phyloP scores from a whole-genome alignment of 2,888 invertebrate species.

The Drosophila robusta region DNA sequence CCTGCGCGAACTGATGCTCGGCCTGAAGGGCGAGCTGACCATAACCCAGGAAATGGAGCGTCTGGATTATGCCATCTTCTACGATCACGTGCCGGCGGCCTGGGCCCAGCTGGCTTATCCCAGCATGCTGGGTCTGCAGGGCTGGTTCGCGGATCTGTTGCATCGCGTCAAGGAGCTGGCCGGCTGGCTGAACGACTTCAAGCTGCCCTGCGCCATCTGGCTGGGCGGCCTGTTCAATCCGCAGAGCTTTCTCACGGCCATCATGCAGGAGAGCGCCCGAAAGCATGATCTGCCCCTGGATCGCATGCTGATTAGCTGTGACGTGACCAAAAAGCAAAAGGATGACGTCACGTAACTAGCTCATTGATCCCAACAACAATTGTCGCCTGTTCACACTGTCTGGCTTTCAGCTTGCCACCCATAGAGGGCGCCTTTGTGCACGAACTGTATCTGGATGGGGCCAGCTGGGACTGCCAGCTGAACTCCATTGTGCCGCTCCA shows the following conservation, averaged over 20 bases:
- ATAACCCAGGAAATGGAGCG: conserved; percentile 98
- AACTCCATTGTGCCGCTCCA: conserved; percentile 94
- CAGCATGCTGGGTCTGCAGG: conserved; percentile 92
- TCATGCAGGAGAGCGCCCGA: conserved; percentile 98
- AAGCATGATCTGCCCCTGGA: conserved; percentile 98
- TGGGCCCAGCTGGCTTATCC: conserved; percentile 97
- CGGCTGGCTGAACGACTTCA: conserved; percentile 92
- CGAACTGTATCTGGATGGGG: conserved; percentile 97
- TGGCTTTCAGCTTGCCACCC: conserved; percentile 89
- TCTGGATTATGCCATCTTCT: conserved; percentile 92
- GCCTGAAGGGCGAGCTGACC: conserved; percentile 96
- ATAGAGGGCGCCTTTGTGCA: conserved; percentile 96
- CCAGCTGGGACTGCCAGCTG: conserved; percentile 94
- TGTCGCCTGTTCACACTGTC: background rate
- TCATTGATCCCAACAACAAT: background rate
- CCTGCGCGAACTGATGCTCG: conserved; percentile 93
- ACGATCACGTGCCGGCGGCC: conserved; percentile 93
- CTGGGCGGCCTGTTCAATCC: conserved; percentile 98
- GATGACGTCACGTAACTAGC: conserved; percentile 91
- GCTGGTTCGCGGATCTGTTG: conserved; percentile 95
- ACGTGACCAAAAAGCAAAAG: conserved; percentile 95
- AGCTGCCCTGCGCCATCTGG: conserved; percentile 96
- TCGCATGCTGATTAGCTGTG: conserved; percentile 97
- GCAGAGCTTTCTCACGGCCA: conserved; percentile 98
- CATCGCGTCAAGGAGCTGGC: conserved; percentile 93